Conservation (phyloP, 1,140 invertebrate species). For the Philaenus spumarius region DNA sequence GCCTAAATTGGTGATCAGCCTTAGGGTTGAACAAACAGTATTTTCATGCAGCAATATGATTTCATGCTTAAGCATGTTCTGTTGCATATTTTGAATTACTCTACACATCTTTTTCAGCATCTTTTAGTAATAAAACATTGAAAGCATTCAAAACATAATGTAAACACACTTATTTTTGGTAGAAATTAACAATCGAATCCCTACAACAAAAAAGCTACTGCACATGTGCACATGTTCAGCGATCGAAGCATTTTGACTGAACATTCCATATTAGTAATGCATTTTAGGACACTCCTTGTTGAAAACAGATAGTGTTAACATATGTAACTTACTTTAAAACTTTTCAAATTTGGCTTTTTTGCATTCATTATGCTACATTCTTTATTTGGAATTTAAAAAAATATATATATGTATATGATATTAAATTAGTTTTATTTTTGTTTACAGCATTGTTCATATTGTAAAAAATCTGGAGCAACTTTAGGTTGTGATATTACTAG, state of each 20-base stretch:
- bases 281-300: not conserved
- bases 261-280: not conserved
- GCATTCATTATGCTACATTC: not conserved
- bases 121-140: too few relatives aligned
- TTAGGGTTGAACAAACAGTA: too few relatives aligned
- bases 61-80: too few relatives aligned
- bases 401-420: not conserved
- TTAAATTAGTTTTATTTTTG: conserved; percentile 10
- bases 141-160: too few relatives aligned
- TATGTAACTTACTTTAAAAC: not conserved
- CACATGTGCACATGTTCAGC: too few relatives aligned
- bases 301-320: not conserved
- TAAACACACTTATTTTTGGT: too few relatives aligned
- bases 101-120: too few relatives aligned
- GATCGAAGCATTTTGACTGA: not conserved
- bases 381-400: not conserved
- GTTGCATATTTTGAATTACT: too few relatives aligned
- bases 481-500: conserved; percentile 49
- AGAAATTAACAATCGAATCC: too few relatives aligned
- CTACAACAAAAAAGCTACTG: too few relatives aligned
- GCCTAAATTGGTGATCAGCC: too few relatives aligned
- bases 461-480: conserved; percentile 51
- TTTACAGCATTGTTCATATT: conserved; percentile 50
- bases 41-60: too few relatives aligned
- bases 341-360: not conserved